A percentile compares a stretch with the other conserved stretches of the same genome.
Evolutionary conservation across 1,140 invertebrate genomes (phyloP).

Genomic region (Drosophila arawakana): DNA sequence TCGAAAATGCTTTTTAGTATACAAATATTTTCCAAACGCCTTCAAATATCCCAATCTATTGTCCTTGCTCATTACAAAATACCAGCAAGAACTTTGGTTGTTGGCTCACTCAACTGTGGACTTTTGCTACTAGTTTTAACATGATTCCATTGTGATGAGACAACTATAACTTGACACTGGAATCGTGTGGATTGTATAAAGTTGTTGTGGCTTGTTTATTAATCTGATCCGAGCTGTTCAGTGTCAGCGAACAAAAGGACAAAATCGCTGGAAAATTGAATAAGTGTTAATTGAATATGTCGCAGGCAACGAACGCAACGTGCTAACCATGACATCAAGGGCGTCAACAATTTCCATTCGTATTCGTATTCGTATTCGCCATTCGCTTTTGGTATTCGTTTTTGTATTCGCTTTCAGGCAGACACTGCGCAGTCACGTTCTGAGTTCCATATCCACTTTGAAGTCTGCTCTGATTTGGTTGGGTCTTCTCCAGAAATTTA

Average conservation of each 20-base stretch:
- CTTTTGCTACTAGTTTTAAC: no score
- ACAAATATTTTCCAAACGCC: no score
- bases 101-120: no score
- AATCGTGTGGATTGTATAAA: not conserved
- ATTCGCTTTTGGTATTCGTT: not conserved
- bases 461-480: constrained; percentile 2
- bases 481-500: not conserved
- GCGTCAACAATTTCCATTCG: constrained; percentile 33
- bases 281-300: constrained; percentile 62
- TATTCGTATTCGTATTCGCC: not conserved
- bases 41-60: no score
- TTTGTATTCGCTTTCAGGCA: not conserved
- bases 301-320: constrained; percentile 22
- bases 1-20: no score
- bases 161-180: not conserved
- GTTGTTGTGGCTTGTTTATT: constrained; percentile 22
- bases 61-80: no score
- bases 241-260: constrained; percentile 45
- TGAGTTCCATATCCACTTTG: constrained; percentile 26
- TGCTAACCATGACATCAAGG: constrained; percentile 43
- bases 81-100: no score
- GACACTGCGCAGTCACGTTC: constrained; percentile 28
- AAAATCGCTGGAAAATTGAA: constrained; percentile 70
- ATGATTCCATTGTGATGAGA: not conserved
- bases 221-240: constrained; percentile 30